These are phyloP conservation scores for Lepidurus arcticus DNA, from an alignment of 1,140 invertebrate species.

Conservation along the genomic window DNA sequence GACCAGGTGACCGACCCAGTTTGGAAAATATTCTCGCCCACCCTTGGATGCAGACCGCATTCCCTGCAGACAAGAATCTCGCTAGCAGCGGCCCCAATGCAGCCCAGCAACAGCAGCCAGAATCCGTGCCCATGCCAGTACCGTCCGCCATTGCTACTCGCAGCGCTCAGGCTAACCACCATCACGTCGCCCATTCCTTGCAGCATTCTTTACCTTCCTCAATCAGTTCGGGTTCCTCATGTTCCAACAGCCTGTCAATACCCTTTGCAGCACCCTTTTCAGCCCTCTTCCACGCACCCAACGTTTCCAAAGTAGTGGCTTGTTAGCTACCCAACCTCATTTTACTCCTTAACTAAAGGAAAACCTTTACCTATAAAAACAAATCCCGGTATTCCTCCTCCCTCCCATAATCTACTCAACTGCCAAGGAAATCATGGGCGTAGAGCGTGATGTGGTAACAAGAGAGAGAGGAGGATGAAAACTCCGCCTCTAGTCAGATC, in stretches of 20 bases:
- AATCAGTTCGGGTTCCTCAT: background rate
- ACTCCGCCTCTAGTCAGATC: slow-evolving; percentile 6
- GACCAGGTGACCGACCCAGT: slow-evolving; percentile 50
- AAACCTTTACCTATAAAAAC: background rate
- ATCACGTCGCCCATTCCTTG: slow-evolving; percentile 13
- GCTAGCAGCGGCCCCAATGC: background rate
- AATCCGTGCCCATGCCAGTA: background rate
- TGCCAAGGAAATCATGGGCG: slow-evolving; percentile 2
- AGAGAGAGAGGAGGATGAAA: background rate
- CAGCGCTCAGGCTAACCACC: background rate
- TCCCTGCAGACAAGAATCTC: background rate
- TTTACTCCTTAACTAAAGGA: background rate
- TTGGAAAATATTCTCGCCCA: slow-evolving; percentile 56
- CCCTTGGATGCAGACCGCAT: slow-evolving; percentile 48
- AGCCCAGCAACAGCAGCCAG: background rate
- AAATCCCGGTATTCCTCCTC: slow-evolving; percentile 5
- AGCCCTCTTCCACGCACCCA: slow-evolving; percentile 7
- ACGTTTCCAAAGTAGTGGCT: background rate
- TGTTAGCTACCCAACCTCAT: background rate
- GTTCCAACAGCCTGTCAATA: background rate
- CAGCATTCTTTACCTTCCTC: background rate
- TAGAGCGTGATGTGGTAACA: background rate
- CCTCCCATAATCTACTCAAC: background rate
- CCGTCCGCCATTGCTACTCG: background rate
- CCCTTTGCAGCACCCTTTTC: background rate